Evolutionary conservation across 2,113 vertebrate species (phyloP).

Genomic region (Cynopterus brachyotis): DNA sequence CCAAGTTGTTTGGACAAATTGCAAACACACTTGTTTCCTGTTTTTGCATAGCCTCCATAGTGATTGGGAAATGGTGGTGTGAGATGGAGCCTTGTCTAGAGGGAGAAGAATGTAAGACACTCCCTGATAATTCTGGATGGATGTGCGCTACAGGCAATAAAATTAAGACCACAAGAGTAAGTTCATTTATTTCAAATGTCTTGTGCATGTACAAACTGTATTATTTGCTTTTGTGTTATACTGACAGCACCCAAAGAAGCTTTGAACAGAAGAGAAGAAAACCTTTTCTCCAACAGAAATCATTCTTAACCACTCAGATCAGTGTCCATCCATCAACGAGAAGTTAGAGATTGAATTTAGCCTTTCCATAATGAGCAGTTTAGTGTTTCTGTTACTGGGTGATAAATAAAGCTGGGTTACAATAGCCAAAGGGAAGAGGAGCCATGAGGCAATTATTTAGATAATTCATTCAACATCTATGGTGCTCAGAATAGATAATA

Average conservation of each 20-base stretch:
- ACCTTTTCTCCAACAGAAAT: not conserved
- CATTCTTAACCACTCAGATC: not conserved
- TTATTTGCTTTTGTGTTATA: not conserved
- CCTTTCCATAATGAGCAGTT: not conserved
- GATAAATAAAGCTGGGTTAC: not conserved
- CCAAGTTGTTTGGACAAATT: not conserved
- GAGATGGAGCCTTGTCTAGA: conserved; percentile 99
- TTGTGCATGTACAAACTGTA: not conserved
- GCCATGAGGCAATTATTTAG: not conserved
- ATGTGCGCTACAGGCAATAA: conserved; percentile 99
- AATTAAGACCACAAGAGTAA: conserved; percentile 99
- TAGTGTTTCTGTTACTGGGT: not conserved
- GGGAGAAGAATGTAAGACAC: conserved; percentile 97
- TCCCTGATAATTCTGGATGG: conserved; percentile 98
- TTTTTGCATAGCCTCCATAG: conserved; percentile 91
- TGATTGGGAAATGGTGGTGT: conserved; percentile 99
- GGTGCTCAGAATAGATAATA: not conserved
- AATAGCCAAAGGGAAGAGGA: not conserved
- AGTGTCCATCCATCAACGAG: not conserved
- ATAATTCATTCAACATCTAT: not conserved
- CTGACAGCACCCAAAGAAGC: not conserved
- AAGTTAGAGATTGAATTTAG: not conserved
- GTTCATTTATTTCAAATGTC: conserved; percentile 65
- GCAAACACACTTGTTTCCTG: conserved; percentile 62
- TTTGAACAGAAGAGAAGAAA: not conserved